Evolutionary conservation across 30 jellyfish, hydroid and myxozoan species (phyloP).

Genomic region (Clytia hemisphaerica): DNA sequence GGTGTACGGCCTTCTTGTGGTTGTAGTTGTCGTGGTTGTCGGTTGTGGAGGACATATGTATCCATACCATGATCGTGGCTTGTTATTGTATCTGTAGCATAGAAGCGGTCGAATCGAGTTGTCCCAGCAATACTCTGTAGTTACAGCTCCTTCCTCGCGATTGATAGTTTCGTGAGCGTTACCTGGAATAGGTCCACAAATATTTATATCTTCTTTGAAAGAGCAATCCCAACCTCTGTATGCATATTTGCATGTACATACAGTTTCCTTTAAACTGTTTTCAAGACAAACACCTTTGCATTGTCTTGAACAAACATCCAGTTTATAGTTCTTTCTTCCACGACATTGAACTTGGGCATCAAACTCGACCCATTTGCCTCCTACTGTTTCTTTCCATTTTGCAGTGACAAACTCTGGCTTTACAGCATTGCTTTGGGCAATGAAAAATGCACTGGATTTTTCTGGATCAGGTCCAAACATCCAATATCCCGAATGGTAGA

Average conservation of each 20-base stretch:
- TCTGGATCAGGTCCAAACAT: not conserved
- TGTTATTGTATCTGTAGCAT: too few species aligned
- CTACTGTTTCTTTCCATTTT: constrained; percentile 19
- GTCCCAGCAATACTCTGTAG: too few species aligned
- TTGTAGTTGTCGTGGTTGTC: not conserved
- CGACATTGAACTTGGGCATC: constrained; percentile 1
- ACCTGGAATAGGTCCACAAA: too few species aligned
- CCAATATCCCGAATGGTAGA: constrained; percentile 26
- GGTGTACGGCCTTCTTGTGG: not conserved
- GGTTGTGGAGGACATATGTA: not conserved
- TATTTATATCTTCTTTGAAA: too few species aligned
- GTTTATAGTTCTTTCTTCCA: constrained; percentile 22
- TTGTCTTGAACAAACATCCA: not conserved
- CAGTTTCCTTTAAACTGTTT: too few species aligned
- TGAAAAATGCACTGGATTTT: not conserved
- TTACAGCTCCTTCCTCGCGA: too few species aligned
- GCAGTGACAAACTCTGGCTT: constrained; percentile 42
- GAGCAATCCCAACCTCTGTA: too few species aligned
- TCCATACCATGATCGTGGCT: too few species aligned
- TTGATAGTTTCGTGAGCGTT: too few species aligned
- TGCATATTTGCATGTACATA: too few species aligned
- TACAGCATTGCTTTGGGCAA: constrained; percentile 14
- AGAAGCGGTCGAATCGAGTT: too few species aligned
- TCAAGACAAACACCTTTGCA: constrained; percentile 21
- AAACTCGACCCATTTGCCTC: not conserved